Evolutionary conservation across 2,888 invertebrate species (phyloP), one percentile per base, ranked within the genome.

Genomic region (Hermaeophaga mercurialis): DNA sequence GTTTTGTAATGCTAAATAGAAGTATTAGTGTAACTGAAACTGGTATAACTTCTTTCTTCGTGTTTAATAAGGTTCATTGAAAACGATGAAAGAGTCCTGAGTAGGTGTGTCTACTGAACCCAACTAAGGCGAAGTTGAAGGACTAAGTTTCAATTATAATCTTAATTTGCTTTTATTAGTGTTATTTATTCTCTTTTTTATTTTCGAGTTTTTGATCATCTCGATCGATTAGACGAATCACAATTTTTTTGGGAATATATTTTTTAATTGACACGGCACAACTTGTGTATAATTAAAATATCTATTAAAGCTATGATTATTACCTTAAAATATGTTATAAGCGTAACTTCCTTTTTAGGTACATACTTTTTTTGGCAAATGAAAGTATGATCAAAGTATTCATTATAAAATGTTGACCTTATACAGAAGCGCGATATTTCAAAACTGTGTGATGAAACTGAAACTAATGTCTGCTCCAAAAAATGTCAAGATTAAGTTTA

Each of bases 1-100:
- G 43, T 52, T 52, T 52, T 52, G 43, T 52, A 52, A 43, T 52
- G 44, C 43, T 44, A 43, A 43, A 43, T 52, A 52, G 44, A 52
- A 43, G 50, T 34, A 52, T 52, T 52, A 44, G 24, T 44, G 52
- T 43, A 52, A 52, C 33, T 52, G 44, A 33, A 52, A 52, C 52
- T 52, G 52, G 39, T 52, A 39, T 39, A 44, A 43, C 52, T 43
- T 44, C 43, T 44, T 43, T 52, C 52, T 43, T 52, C 50, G 33
- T 33, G 50, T 50, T 43, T 43, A 28, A 52, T 52, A 52, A 41
- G 22, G 34, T 43, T 34, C 43, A 52, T 44, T 52, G 34, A 52
- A 43, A 52, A 43, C 52, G 41, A 36, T 39, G 43, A 24, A 34
- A 52, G 7, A 48, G 14, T 45, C 15, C 11, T 7, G 43, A 18